Percentiles rank a stretch among this genome's conserved stretches.
phyloP scores from a whole-genome alignment of 23 tunicate species.

The Clavelina lepadiformis region DNA sequence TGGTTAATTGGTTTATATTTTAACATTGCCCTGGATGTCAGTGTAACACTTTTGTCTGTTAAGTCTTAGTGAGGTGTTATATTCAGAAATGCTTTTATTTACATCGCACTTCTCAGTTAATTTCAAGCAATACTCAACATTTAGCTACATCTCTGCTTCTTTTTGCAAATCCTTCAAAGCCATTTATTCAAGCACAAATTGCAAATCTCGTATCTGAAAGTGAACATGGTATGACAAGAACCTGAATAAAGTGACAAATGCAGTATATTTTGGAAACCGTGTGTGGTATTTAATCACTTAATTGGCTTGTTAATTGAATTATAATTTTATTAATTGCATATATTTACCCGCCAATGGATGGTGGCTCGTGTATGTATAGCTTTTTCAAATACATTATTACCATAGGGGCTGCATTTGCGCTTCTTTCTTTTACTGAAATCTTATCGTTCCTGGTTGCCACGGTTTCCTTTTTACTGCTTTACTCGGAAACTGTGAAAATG shows the following conservation, averaged over 20 bases:
- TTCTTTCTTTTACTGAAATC: slow-evolving; percentile 59
- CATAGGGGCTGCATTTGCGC: slow-evolving; percentile 84
- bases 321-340: too few relatives aligned
- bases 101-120: not conserved
- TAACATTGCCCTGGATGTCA: not conserved
- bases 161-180: slow-evolving; percentile 25
- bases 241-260: too few relatives aligned
- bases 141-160: slow-evolving; percentile 36
- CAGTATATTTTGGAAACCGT: too few relatives aligned
- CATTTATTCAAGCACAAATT: slow-evolving; percentile 67
- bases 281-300: too few relatives aligned
- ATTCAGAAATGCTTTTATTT: not conserved
- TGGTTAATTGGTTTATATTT: not conserved
- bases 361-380: too few relatives aligned
- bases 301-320: too few relatives aligned
- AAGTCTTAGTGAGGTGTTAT: not conserved
- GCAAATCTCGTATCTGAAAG: slow-evolving; percentile 56
- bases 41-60: not conserved
- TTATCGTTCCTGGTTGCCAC: slow-evolving; percentile 61
- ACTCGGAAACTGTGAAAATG: slow-evolving; percentile 44
- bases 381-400: too few relatives aligned
- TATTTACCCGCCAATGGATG: too few relatives aligned
- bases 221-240: slow-evolving; percentile 55
- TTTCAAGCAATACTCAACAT: not conserved
- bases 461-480: slow-evolving; percentile 43